These are phyloP conservation scores for Cydia amplana DNA, from an alignment of 1,140 invertebrate species.

Conservation along the genomic window DNA sequence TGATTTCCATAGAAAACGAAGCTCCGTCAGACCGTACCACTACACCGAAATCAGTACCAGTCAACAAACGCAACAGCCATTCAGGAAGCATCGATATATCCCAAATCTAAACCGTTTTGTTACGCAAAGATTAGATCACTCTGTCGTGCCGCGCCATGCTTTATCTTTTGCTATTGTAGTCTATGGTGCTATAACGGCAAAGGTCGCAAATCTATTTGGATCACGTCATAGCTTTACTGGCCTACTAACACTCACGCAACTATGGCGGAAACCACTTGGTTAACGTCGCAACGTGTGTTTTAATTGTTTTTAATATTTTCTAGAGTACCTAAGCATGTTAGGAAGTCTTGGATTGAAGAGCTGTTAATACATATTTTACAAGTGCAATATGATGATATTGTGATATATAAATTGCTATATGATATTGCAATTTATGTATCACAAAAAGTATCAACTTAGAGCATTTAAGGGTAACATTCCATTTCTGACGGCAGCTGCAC, in stretches of 20 bases:
- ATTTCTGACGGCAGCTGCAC: no score
- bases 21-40: no score
- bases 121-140: conserved; percentile 24
- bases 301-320: no score
- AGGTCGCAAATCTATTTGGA: background rate
- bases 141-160: conserved; percentile 5
- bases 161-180: background rate
- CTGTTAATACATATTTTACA: no score
- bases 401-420: no score
- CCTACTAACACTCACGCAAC: conserved; percentile 15
- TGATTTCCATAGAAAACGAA: no score
- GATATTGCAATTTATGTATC: no score
- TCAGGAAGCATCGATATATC: background rate
- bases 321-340: no score
- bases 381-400: no score
- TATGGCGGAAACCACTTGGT: background rate
- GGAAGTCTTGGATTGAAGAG: no score
- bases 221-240: conserved; percentile 9
- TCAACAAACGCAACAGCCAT: background rate
- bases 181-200: background rate
- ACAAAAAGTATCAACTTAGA: no score
- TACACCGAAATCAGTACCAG: background rate
- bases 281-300: background rate
- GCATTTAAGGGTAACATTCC: no score
- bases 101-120: background rate